Base-by-base conservation (phyloP, 2,113 vertebrate species). In the Misgurnus mizolepis region DNA sequence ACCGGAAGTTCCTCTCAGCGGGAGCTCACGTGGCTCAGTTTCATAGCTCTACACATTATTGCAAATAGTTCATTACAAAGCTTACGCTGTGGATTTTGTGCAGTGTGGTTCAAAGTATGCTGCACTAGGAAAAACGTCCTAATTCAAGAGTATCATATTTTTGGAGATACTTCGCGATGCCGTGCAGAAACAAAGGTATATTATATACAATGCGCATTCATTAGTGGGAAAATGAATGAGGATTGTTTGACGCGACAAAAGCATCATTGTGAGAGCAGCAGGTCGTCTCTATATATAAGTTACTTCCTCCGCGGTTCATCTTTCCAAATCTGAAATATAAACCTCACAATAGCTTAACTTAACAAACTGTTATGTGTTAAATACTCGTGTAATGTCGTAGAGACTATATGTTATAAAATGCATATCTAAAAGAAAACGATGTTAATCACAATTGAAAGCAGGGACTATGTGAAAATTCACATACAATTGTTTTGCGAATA, bases 171-270 rank as follows among this genome's bases (percentile, higher is more conserved):
- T 70, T 65, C 5, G 14, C 14, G 50, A n/a, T 65, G 43, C 65
- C 55, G 39, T 45, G 49, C n/a, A 8, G 22, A 49, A 67, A 61
- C 67, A 8, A 66, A 49, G 53, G 64, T 55, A 10, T 50, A 39
- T 67, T 67, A 45, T 77, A 64, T 73, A 79, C 72, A 73, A 78
- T 74, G 67, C 41, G 56, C 74, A 78, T 80, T 79, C 47, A 82
- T 80, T 61, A 49, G 4, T 65, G n/a, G 7, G 10, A 60, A 67
- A 77, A 18, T 64, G 18, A 75, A 83, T 68, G 70, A 18, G 17
- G 34, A 15, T 3, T 80, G 72, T 76, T 27, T 55, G 45, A 76
- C 14, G 68, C 9, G 17, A 84, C 86, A 82, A 81, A 76, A 79
- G 83, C 49, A 69, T 64, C 43, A 58, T 80, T 80, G 74, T 85